Evolutionary conservation across 2,888 invertebrate genomes (phyloP).

Genomic region (Nomada fabriciana): DNA sequence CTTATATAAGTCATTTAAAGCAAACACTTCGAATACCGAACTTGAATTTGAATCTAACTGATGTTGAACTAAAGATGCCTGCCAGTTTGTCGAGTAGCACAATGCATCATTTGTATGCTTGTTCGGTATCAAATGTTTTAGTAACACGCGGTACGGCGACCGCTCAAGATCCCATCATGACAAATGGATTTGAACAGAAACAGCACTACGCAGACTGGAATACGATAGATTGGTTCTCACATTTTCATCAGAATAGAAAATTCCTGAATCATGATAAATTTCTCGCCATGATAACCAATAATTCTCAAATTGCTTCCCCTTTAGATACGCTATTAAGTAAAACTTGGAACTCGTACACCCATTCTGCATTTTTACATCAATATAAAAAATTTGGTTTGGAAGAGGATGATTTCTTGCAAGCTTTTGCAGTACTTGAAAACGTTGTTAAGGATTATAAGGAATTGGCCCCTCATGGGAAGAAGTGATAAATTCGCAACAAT

Average conservation of each 20-base stretch:
- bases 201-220: slow-evolving; percentile 83
- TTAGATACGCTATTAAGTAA: slow-evolving; percentile 83
- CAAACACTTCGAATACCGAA: slow-evolving; percentile 74
- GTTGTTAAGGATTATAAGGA: slow-evolving; percentile 84
- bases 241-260: slow-evolving; percentile 82
- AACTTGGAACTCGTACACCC: slow-evolving; percentile 85
- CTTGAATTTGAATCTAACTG: slow-evolving; percentile 61
- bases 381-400: slow-evolving; percentile 85
- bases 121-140: slow-evolving; percentile 82
- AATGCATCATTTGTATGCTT: slow-evolving; percentile 49
- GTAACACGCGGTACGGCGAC: slow-evolving; percentile 82
- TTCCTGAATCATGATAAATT: slow-evolving; percentile 84
- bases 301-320: slow-evolving; percentile 81
- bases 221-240: slow-evolving; percentile 78
- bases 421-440: slow-evolving; percentile 85
- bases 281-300: slow-evolving; percentile 84
- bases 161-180: slow-evolving; percentile 70
- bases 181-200: slow-evolving; percentile 79
- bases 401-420: slow-evolving; percentile 84
- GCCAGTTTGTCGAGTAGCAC: slow-evolving; percentile 42
- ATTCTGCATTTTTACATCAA: slow-evolving; percentile 85
- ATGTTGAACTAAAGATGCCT: slow-evolving; percentile 73
- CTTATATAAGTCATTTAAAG: slow-evolving; percentile 78
- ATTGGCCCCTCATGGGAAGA: slow-evolving; percentile 27
- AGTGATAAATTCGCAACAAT: slow-evolving; percentile 10